A percentile compares a stretch with the other conserved stretches of the same genome.
phyloP scores from a whole-genome alignment of 2,113 vertebrate genomes.

The Spermophilus dauricus region DNA sequence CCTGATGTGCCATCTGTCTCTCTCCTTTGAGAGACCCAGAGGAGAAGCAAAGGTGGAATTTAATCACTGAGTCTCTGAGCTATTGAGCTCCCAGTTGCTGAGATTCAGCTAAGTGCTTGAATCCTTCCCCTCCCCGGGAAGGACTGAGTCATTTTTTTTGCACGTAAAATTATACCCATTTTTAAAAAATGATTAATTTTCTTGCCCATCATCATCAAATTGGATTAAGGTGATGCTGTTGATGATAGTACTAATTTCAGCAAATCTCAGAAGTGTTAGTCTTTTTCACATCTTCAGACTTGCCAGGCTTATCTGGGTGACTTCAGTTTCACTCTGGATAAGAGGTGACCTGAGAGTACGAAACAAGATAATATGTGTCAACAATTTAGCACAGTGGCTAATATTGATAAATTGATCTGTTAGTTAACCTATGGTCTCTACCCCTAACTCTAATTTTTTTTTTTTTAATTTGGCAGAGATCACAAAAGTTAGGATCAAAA shows the following conservation, averaged over 20 bases:
- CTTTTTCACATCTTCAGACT: not conserved
- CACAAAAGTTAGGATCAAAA: not conserved
- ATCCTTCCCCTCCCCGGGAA: not conserved
- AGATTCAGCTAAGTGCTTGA: not conserved
- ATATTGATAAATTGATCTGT: no score
- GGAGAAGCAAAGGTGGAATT: constrained; percentile 49
- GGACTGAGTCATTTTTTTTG: not conserved
- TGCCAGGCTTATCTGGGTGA: not conserved
- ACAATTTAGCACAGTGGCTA: not conserved
- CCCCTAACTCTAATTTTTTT: not conserved
- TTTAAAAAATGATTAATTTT: not conserved
- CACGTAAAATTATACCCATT: not conserved
- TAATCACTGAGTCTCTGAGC: constrained; percentile 4
- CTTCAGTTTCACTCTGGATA: not conserved
- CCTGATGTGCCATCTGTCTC: constrained; percentile 52
- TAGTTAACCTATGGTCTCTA: not conserved
- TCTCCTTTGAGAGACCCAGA: constrained; percentile 44
- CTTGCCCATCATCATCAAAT: not conserved
- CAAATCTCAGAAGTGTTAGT: not conserved
- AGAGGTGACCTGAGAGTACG: not conserved
- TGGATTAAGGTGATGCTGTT: not conserved
- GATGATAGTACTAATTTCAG: not conserved
- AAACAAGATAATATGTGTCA: not conserved
- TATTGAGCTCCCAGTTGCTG: not conserved
- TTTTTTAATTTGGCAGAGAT: not conserved